Evolutionary conservation across 2,888 invertebrate genomes (phyloP), one percentile per base, ranked within the genome.

Genomic region (Rhagium mordax): DNA sequence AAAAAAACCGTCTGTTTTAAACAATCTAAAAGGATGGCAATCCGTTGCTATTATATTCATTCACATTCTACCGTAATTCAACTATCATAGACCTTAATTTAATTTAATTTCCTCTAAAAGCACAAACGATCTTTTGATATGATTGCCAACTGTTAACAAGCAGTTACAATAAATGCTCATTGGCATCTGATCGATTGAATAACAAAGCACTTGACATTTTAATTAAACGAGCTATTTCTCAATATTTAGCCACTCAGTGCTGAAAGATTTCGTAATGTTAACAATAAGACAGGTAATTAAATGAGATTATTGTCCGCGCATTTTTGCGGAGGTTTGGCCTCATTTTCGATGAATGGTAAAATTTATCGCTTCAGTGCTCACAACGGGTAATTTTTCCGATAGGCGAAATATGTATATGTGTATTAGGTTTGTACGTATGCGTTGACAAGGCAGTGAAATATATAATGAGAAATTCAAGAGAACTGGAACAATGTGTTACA

Each of bases 241-340:
- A 57, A 57, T 57, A 57, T 57, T n/a, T 27, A 57, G 24, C 7
- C 55, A 24, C 15, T 27, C 24, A 57, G 8, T 13, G 16, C 27
- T 13, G 27, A 27, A 13, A 13, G 41, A 57, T 57, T 24, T 57
- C 15, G n/a, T 57, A 57, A 24, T 21, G n/a, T 24, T 27, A 57
- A 57, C 55, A 57, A 57, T 27, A 24, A 15, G 55, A 57, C 27
- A 27, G 21, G 55, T 27, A 57, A 57, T 57, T 57, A 57, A 57
- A 57, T 57, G 27, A 27, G 8, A 57, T 57, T 57, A 57, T 57
- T 57, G 55, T 57, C 27, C 55, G 55, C n/a, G 15, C 27, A 27
- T 27, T 57, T 57, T 57, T 57, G 3, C 55, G 27, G 15, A 57
- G 55, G 55, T n/a, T 21, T 57, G 55, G 13, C 55, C 55, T 16